A percentile compares a stretch with the other conserved stretches of the same genome.
These are phyloP conservation scores for Hypotaenidia okinawae DNA, from an alignment of 2,797 vertebrate genomes.

Conservation along the genomic window DNA sequence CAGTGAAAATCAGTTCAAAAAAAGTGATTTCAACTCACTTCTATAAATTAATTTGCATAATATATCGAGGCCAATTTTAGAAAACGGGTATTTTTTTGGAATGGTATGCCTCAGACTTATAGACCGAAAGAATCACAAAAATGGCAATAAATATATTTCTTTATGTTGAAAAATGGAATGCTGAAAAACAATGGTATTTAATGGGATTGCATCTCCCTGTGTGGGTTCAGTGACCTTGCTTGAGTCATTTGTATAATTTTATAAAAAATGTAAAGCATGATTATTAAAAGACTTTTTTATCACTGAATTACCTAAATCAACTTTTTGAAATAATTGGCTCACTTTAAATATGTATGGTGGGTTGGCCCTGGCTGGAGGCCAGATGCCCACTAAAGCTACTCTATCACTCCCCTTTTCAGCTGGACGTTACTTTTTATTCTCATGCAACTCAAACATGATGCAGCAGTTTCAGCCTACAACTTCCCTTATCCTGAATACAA, in stretches of 20 bases:
- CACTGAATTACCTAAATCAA: background rate
- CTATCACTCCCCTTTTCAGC: too few species aligned
- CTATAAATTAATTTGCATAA: background rate
- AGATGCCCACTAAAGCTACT: too few species aligned
- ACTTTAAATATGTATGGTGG: background rate
- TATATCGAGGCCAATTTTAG: background rate
- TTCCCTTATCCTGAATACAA: background rate
- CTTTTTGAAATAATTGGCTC: background rate
- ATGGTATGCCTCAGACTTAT: fast-evolving
- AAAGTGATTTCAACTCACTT: background rate
- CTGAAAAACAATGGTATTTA: background rate
- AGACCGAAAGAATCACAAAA: background rate
- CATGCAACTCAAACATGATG: background rate
- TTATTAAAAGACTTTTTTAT: background rate
- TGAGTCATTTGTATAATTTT: background rate
- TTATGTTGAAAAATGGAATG: background rate
- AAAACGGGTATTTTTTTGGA: background rate
- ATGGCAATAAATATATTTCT: background rate
- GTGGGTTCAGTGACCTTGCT: background rate
- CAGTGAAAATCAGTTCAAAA: background rate
- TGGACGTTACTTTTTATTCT: background rate
- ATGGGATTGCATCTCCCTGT: fast-evolving
- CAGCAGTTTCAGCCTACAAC: background rate
- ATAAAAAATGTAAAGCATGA: background rate
- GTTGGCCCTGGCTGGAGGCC: too few species aligned